phyloP scores from a whole-genome alignment of 2,113 vertebrate species.

The Polypterus bichir region DNA sequence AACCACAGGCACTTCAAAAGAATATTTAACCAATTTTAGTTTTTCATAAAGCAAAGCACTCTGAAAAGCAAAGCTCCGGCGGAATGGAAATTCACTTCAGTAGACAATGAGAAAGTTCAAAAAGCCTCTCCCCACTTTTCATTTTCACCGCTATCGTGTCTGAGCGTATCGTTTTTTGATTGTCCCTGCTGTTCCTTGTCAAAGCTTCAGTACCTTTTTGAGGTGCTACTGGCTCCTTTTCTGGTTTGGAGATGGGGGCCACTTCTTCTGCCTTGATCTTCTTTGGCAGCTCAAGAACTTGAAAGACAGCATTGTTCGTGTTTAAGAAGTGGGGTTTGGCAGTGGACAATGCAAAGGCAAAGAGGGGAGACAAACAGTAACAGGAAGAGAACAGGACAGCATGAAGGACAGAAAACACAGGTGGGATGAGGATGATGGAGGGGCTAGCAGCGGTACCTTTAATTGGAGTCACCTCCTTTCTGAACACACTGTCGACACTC shows the following conservation, averaged over 20 bases:
- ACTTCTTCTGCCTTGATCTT: slow-evolving; percentile 6
- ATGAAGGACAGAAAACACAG: no score
- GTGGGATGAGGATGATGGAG: no score
- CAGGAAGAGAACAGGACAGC: no score
- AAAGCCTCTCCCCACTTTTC: no score
- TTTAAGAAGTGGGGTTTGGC: neutral
- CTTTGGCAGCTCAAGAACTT: slow-evolving; percentile 10
- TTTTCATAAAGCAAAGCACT: neutral
- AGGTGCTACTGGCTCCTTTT: slow-evolving; percentile 1
- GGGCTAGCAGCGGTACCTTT: neutral
- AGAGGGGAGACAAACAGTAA: no score
- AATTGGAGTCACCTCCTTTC: neutral
- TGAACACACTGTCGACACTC: neutral
- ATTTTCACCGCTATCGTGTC: no score
- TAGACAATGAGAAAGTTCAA: no score
- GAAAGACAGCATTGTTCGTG: slow-evolving; percentile 8
- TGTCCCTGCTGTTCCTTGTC: no score
- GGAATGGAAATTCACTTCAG: no score
- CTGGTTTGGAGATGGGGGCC: slow-evolving; percentile 1
- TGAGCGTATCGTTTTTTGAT: no score
- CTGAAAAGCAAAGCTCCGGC: no score
- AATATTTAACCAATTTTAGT: neutral
- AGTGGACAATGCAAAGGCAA: no score
- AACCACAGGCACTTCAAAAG: slow-evolving; percentile 10
- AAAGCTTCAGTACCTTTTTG: slow-evolving; percentile 10